A percentile compares a stretch with the other conserved stretches of the same genome.
Conservation (phyloP, 2,797 vertebrate species). For the Vultur gryphus region DNA sequence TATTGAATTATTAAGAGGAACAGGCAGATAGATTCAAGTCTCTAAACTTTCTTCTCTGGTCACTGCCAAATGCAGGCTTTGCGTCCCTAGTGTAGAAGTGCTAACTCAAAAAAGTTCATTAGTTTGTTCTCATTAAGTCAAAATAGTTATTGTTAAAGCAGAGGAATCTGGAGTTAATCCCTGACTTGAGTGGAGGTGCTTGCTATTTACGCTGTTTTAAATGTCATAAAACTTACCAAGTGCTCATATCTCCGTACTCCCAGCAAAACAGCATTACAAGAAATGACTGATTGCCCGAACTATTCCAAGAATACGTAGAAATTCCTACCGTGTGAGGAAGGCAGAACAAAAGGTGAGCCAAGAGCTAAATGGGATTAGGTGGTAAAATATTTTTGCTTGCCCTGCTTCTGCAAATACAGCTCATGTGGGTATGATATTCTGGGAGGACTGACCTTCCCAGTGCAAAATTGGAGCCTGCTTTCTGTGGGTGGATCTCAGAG, state of each 20-base stretch:
- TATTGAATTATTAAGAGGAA: background rate
- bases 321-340: background rate
- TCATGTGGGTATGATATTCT: background rate
- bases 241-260: background rate
- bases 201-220: slow-evolving; percentile 10
- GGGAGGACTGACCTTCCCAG: background rate
- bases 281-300: background rate
- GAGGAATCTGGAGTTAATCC: slow-evolving; percentile 12
- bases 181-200: background rate
- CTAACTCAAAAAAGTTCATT: background rate
- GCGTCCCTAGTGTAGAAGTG: background rate
- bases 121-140: slow-evolving; percentile 16
- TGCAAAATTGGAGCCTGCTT: background rate
- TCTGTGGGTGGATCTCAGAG: background rate
- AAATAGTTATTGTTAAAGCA: slow-evolving; percentile 20
- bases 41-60: background rate
- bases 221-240: background rate
- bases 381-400: background rate
- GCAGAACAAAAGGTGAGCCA: slow-evolving; percentile 40
- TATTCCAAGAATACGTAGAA: background rate
- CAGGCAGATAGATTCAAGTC: background rate
- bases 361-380: background rate
- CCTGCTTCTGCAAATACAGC: background rate
- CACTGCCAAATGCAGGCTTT: background rate
- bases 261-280: background rate